Evolutionary conservation across 2,888 invertebrate genomes (phyloP).

Genomic region (Orchesellides sinensis): DNA sequence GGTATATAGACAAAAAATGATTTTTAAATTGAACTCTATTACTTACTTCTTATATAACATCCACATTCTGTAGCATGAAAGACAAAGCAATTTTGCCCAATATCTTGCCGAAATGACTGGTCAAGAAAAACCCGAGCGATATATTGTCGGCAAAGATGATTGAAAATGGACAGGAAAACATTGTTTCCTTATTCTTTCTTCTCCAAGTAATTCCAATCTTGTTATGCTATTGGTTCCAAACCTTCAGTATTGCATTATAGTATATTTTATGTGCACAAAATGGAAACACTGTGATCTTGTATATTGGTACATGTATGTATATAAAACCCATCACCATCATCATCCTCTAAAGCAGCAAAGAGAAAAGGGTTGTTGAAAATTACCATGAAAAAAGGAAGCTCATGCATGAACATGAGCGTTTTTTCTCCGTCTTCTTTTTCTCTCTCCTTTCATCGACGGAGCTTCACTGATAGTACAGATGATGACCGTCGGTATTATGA

Average conservation of each 20-base stretch:
- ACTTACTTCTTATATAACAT: no score
- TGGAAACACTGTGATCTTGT: background rate
- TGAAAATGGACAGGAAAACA: conserved; percentile 42
- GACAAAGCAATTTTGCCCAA: no score
- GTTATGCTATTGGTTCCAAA: background rate
- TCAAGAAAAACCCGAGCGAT: background rate
- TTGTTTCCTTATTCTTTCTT: background rate
- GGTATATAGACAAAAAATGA: no score
- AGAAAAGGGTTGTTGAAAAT: conserved; percentile 62
- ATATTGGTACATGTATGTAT: conserved; percentile 8
- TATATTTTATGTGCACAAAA: no score
- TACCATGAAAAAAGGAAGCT: conserved; percentile 71
- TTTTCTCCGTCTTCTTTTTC: background rate
- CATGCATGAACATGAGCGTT: conserved; percentile 68
- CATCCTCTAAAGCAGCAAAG: conserved; percentile 15
- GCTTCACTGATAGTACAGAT: background rate
- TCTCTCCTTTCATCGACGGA: conserved; percentile 7
- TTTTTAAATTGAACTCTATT: no score
- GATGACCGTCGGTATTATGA: conserved; percentile 1
- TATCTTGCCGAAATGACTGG: no score
- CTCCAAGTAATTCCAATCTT: no score
- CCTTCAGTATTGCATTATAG: no score
- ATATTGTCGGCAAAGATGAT: conserved; percentile 40
- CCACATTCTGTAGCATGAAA: no score
- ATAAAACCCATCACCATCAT: background rate